Conservation (phyloP, 2,113 vertebrate species). For the Sebastes schlegelii region DNA sequence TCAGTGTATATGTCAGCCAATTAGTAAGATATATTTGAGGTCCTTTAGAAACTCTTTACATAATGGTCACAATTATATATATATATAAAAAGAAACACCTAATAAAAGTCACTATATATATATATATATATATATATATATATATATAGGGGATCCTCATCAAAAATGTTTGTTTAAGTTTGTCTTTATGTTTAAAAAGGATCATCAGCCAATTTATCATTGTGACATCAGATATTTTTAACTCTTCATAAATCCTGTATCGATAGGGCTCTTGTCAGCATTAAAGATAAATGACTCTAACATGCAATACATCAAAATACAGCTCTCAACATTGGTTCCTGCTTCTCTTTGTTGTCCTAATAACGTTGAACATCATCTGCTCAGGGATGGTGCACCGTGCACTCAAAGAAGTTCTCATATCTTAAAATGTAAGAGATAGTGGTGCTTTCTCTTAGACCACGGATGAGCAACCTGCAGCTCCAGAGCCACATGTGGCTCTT, state of each 20-base stretch:
- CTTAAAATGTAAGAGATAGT: not conserved
- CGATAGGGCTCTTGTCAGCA: not conserved
- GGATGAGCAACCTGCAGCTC: too few relatives aligned
- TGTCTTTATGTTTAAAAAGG: not conserved
- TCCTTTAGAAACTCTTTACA: not conserved
- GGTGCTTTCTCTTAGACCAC: not conserved
- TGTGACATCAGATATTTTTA: not conserved
- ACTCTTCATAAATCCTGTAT: not conserved
- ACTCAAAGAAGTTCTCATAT: not conserved
- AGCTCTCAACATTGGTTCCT: not conserved
- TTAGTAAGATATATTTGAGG: not conserved
- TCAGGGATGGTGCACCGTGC: not conserved
- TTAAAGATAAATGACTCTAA: not conserved
- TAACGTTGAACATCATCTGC: not conserved
- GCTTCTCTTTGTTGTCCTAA: not conserved
- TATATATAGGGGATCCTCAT: not conserved
- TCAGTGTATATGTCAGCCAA: not conserved
- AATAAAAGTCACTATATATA: too few relatives aligned
- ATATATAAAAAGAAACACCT: too few relatives aligned
- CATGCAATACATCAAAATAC: not conserved
- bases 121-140: too few relatives aligned
- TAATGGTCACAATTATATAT: not conserved
- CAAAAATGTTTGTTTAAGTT: not conserved
- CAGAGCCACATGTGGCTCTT: too few relatives aligned
- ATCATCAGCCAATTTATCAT: not conserved